Conservation (phyloP, 2,797 vertebrate genomes). For the Echiichthys vipera region DNA sequence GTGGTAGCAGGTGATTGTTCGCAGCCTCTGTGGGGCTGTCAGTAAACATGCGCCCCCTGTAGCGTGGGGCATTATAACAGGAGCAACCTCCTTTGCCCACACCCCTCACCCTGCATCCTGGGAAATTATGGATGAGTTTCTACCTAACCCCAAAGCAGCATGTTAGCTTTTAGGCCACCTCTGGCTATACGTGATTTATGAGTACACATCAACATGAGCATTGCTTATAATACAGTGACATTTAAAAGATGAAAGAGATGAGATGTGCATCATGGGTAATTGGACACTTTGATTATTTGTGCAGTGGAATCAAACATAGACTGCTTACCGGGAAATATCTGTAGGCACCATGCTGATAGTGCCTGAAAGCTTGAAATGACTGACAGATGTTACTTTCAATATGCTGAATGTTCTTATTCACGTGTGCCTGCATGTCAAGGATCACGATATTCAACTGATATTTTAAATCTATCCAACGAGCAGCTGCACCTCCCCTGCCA, state of each 20-base stretch:
- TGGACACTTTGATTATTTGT: constrained; percentile 64
- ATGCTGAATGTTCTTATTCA: constrained; percentile 28
- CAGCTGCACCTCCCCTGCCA: constrained; percentile 37
- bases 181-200: constrained; percentile 81
- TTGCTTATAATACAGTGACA: constrained; percentile 80
- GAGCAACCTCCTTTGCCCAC: constrained; percentile 63
- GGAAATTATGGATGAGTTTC: constrained; percentile 81
- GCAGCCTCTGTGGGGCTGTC: constrained; percentile 79
- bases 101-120: constrained; percentile 67
- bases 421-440: constrained; percentile 3
- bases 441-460: constrained; percentile 43
- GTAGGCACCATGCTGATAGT: constrained; percentile 14
- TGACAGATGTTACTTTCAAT: constrained; percentile 56
- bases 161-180: constrained; percentile 73
- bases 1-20: constrained; percentile 83
- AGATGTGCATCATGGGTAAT: constrained; percentile 68
- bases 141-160: constrained; percentile 74
- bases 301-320: constrained; percentile 52
- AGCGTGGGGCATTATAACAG: constrained; percentile 70
- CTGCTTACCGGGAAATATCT: constrained; percentile 41
- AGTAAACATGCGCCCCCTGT: constrained; percentile 84
- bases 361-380: constrained; percentile 46
- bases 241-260: constrained; percentile 72
- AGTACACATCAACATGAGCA: constrained; percentile 74
- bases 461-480: constrained; percentile 39